These are phyloP conservation scores for Hermaeophaga mercurialis DNA, from an alignment of 2,888 invertebrate genomes.

Conservation along the genomic window DNA sequence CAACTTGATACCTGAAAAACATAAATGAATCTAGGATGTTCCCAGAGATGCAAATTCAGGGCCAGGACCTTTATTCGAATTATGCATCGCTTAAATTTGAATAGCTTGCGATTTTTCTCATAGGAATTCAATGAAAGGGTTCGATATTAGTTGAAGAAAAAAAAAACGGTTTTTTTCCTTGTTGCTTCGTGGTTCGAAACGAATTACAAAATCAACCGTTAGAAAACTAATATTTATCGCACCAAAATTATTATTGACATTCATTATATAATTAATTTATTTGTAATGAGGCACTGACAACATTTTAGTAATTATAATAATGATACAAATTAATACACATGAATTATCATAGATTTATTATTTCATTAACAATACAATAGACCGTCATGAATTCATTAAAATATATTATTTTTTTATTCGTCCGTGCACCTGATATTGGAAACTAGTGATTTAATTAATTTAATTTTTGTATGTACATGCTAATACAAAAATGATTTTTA, in stretches of 20 bases:
- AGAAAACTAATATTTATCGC: background rate
- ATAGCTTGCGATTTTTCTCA: slow-evolving; percentile 50
- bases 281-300: background rate
- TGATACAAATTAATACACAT: slow-evolving; percentile 10
- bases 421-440: slow-evolving; percentile 5
- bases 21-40: slow-evolving; percentile 55
- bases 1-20: slow-evolving; percentile 49
- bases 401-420: slow-evolving; percentile 17
- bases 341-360: slow-evolving; percentile 23
- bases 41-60: slow-evolving; percentile 57
- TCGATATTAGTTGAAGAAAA: slow-evolving; percentile 36
- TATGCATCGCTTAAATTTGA: slow-evolving; percentile 55
- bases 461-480: too few relatives aligned
- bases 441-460: slow-evolving; percentile 2
- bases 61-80: slow-evolving; percentile 52
- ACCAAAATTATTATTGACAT: background rate
- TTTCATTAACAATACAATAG: slow-evolving; percentile 12
- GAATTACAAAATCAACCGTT: slow-evolving; percentile 10
- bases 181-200: slow-evolving; percentile 2
- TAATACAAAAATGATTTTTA: too few relatives aligned
- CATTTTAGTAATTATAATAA: slow-evolving; percentile 5
- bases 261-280: background rate
- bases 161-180: slow-evolving; percentile 43
- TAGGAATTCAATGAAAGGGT: slow-evolving; percentile 41
- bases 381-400: slow-evolving; percentile 14